phyloP scores from a whole-genome alignment of 2,113 vertebrate genomes.

The Chauna torquata region DNA sequence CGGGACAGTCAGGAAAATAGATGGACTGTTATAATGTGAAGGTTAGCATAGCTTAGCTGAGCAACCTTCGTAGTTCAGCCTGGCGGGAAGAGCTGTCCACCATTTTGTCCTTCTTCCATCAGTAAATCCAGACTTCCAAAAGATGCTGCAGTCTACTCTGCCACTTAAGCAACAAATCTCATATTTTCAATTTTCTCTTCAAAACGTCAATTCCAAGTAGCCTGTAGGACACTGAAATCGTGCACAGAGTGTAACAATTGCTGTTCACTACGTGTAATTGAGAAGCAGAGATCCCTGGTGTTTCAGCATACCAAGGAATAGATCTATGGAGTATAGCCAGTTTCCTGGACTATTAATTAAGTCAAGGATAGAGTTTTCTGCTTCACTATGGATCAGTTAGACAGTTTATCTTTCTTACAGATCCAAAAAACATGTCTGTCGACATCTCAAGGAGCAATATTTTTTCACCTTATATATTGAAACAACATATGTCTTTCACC shows the following conservation, averaged over 20 bases:
- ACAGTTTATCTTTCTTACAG: not conserved
- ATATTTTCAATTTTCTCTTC: slow-evolving; percentile 33
- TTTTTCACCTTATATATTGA: not conserved
- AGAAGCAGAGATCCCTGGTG: not conserved
- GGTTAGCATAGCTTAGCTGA: not conserved
- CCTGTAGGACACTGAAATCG: not conserved
- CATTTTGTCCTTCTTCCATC: not conserved
- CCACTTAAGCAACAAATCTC: not conserved
- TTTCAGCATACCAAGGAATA: not conserved
- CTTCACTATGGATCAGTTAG: slow-evolving; percentile 7
- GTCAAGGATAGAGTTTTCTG: not conserved
- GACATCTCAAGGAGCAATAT: not conserved
- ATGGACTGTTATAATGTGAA: not conserved
- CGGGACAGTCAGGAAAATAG: not conserved
- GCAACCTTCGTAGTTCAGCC: not conserved
- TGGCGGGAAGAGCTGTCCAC: not conserved
- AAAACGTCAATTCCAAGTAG: not conserved
- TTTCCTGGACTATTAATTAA: slow-evolving; percentile 14
- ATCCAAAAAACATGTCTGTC: not conserved
- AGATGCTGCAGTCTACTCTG: not conserved
- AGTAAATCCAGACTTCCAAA: slow-evolving; percentile 21
- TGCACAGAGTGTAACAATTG: not conserved
- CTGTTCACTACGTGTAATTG: not conserved
- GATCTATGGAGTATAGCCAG: not conserved
- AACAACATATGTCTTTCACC: not conserved